Evolutionary conservation across 2,113 vertebrate species (phyloP), one percentile per base, ranked within the genome.

Genomic region (Ifrita kowaldi): DNA sequence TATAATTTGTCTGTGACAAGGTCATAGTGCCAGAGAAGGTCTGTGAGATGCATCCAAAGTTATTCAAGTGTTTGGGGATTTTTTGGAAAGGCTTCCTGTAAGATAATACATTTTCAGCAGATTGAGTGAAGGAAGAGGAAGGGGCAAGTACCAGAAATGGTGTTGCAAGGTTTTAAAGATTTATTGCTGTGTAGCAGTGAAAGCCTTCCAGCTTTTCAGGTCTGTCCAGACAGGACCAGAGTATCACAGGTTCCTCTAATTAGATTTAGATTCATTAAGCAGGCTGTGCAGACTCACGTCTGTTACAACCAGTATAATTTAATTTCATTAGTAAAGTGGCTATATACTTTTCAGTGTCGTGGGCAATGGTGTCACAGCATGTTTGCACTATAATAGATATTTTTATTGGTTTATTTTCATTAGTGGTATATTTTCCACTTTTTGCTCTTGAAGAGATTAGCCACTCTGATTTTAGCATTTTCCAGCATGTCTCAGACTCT

Each of bases 401-500:
- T 95, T 93, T 89, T 94, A 84, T 89, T 93, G 76, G 63, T 93
- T 87, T 60, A 46, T 90, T 96, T 96, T 96, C 73, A 92, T 94
- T 96, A 78, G 84, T 69, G 81, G 44, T 23, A 2, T 77, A 57
- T 92, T 95, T 96, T 95, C 82, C 56, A 83, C 50, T 75, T 94
- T 92, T 68, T 94, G 68, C 64, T 86, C 46, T 92, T 81, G 80
- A 94, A 86, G 60, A 90, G 88, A 84, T 94, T 90, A 94, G 52
- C 73, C 27, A 17, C 49, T 95, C 50, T 77, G 79, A 80, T 91
- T 93, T 76, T 84, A 93, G 57, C 42, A 42, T 92, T 95, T 93
- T 78, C 42, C 77, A 56, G 79, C 80, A 47, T 70, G 90, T 95
- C 86, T 94, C 75, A 60, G 79, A 56, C 46, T 37, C 89, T 80